Evolutionary conservation across 1,140 invertebrate genomes (phyloP).

Genomic region (Hyles euphorbiae): DNA sequence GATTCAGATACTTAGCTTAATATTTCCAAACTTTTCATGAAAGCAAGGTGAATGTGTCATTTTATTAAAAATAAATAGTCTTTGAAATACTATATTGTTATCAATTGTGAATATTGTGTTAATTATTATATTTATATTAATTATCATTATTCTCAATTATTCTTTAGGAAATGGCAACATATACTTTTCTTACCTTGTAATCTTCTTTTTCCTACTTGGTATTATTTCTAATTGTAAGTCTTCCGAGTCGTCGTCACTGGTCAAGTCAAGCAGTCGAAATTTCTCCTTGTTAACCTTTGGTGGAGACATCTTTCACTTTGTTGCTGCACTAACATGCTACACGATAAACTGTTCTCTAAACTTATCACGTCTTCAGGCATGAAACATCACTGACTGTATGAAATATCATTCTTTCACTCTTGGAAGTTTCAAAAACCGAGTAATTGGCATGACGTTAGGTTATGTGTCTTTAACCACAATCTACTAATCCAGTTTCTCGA

Average conservation of each 20-base stretch:
- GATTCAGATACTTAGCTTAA: too few species aligned
- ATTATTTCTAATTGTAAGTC: conserved; percentile 78
- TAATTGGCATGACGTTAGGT: not conserved
- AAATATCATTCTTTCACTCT: not conserved
- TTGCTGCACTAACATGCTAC: conserved; percentile 43
- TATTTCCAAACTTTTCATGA: too few species aligned
- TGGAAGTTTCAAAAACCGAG: not conserved
- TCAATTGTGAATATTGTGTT: not conserved
- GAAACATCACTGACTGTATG: not conserved
- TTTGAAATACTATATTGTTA: not conserved
- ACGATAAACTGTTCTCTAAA: conserved; percentile 1
- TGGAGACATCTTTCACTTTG: conserved; percentile 51
- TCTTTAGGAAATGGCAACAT: too few species aligned
- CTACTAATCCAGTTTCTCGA: not conserved
- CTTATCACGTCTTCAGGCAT: conserved; percentile 3
- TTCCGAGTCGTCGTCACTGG: conserved; percentile 78
- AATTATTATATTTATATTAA: not conserved
- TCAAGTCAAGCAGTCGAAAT: conserved; percentile 78
- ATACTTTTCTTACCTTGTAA: conserved; percentile 41
- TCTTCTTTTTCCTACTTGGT: conserved; percentile 77
- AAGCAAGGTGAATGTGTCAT: too few species aligned
- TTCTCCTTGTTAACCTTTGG: conserved; percentile 78
- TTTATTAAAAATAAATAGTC: too few species aligned
- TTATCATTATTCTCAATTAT: not conserved
- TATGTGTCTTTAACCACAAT: too few species aligned